phyloP scores from a whole-genome alignment of 2,888 invertebrate species.

The Capitulum mitella region DNA sequence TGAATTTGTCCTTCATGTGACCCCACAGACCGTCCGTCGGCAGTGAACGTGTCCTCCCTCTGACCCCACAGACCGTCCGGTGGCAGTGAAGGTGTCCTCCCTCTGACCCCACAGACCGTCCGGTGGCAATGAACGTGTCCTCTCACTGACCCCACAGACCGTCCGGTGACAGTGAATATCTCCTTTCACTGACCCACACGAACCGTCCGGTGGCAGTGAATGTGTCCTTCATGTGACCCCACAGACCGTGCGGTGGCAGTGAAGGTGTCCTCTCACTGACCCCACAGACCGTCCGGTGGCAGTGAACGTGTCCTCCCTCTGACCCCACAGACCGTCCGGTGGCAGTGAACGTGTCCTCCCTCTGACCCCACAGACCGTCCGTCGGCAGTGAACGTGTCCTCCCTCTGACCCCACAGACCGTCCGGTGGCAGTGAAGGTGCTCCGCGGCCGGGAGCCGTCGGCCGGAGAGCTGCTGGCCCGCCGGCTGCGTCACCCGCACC shows the following conservation, averaged over 20 bases:
- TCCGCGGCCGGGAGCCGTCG: not conserved
- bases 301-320: not conserved
- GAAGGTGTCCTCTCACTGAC: not conserved
- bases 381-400: not conserved
- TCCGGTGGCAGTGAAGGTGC: conserved; percentile 12
- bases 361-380: too few species aligned
- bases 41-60: not conserved
- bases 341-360: not conserved
- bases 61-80: not conserved
- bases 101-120: too few species aligned
- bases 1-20: not conserved
- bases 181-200: too few species aligned
- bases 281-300: too few species aligned
- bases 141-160: too few species aligned
- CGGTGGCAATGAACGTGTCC: too few species aligned
- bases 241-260: not conserved
- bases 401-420: not conserved
- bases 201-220: too few species aligned
- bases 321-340: too few species aligned
- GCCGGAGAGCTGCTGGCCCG: conserved; percentile 12
- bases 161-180: too few species aligned
- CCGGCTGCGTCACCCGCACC: not conserved
- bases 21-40: too few species aligned
- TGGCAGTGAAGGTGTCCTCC: conserved; percentile 3
- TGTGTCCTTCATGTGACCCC: not conserved